Evolutionary conservation across 1,140 invertebrate genomes (phyloP), one percentile per base, ranked within the genome.

Genomic region (Panulirus ornatus): DNA sequence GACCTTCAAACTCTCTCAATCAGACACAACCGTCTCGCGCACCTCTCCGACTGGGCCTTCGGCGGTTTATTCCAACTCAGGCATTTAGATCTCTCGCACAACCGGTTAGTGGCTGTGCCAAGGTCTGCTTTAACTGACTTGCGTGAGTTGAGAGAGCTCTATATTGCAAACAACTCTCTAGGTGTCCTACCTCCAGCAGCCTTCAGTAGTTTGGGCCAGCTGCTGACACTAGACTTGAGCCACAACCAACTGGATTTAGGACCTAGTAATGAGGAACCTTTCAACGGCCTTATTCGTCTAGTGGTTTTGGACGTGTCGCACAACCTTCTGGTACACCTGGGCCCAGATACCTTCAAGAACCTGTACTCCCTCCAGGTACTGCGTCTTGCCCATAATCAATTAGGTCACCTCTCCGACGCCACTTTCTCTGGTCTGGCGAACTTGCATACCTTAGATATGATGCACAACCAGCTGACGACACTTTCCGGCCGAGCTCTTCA

Each of bases 391-490:
- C 96, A 97, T 92, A 98, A 98, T 94, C 95, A 96, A 79, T 96
- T 98, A 3, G 93, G 93, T 42, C 94, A 98, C 27, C 95, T 95
- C 92, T 97, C 97, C 94, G 95, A 94, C 76, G 91, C 92, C 34
- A 92, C 94, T 22, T 94, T 94, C 87, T 87, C 93, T 9, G 92
- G 93, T 8, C 92, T 94, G 11, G 92, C 93, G 79, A 94, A 94
- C 85, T 90, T 98, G 87, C 97, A 98, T 93, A 97, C 97, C 1
- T 94, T 98, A 84, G 96, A 97, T 81, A 95, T 99, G 86, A 97
- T 97, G 78, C 96, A 97, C 93, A 99, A 99, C 94, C 96, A 96
- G 93, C 94, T 98, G 91, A 96, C 96, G 51, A 95, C 95, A 85
- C 95, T 98, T 88, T 93, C 94, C 71, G 89, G 92, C 11, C 92